phyloP scores from a whole-genome alignment of 2,888 invertebrate species.

The Schizaphis graminum region DNA sequence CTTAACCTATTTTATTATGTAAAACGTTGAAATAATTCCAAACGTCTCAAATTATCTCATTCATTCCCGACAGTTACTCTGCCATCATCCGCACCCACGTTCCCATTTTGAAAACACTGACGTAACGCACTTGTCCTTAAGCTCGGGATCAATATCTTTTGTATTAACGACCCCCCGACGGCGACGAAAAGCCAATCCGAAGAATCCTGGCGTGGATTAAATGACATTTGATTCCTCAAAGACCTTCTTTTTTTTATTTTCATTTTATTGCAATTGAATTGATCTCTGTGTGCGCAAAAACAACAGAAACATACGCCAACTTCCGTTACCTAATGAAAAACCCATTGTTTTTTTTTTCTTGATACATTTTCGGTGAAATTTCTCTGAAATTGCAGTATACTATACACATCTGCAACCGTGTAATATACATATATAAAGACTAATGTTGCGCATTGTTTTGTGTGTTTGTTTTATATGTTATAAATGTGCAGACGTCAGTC shows the following conservation, averaged over 20 bases:
- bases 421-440: neutral
- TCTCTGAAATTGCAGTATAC: neutral
- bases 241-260: neutral
- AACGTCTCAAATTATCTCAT: slow-evolving; percentile 13
- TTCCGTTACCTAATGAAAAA: neutral
- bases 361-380: neutral
- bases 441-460: neutral
- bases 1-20: neutral
- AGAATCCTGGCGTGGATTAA: neutral
- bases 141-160: slow-evolving; percentile 10
- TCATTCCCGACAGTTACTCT: neutral
- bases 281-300: neutral
- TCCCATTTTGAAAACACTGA: neutral
- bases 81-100: neutral
- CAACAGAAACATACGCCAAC: neutral
- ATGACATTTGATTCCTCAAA: slow-evolving; percentile 9
- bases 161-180: neutral
- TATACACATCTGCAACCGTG: neutral
- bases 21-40: neutral
- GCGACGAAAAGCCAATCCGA: neutral
- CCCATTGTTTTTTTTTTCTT: neutral
- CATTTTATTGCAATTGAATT: neutral
- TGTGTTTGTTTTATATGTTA: slow-evolving; percentile 35
- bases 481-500: slow-evolving; percentile 72
- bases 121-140: neutral